Evolutionary conservation across 1,140 invertebrate genomes (phyloP).

Genomic region (Bombus terrestris): DNA sequence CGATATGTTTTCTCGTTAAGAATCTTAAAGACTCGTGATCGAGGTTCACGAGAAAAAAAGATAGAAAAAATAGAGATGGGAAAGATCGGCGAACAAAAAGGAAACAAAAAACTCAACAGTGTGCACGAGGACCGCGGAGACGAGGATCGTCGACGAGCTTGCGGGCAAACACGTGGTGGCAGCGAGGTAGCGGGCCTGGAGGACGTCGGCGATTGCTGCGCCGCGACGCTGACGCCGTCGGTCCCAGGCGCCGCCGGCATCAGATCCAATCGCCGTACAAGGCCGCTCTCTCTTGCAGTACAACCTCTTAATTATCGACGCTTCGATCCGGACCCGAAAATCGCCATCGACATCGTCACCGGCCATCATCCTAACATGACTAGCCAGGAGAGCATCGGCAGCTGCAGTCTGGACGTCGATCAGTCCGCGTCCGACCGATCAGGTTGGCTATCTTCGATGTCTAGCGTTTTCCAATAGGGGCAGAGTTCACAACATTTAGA

Average conservation of each 20-base stretch:
- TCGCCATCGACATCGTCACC: constrained; percentile 38
- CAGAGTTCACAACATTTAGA: neutral
- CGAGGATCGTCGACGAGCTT: constrained; percentile 62
- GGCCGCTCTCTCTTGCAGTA: constrained; percentile 79
- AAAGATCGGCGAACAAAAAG: constrained; percentile 41
- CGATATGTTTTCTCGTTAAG: neutral
- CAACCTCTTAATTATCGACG: constrained; percentile 80
- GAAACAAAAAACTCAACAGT: constrained; percentile 72
- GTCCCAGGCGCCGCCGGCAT: constrained; percentile 69
- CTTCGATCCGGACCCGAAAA: constrained; percentile 73
- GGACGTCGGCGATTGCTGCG: constrained; percentile 65
- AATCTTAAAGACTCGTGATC: too few species aligned
- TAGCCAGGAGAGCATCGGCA: constrained; percentile 87
- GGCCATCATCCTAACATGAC: constrained; percentile 80
- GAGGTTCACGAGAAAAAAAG: constrained; percentile 8
- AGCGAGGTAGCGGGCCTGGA: constrained; percentile 73
- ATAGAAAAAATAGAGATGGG: neutral
- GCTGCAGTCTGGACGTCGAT: constrained; percentile 92
- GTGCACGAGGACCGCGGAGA: constrained; percentile 77
- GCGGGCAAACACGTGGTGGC: constrained; percentile 59
- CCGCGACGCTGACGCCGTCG: constrained; percentile 71
- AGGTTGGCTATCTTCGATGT: constrained; percentile 83
- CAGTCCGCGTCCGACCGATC: constrained; percentile 90
- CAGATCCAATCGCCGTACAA: constrained; percentile 71
- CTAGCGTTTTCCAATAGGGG: neutral